Conservation (phyloP, 2,888 invertebrate genomes). For the Apodemia zela region DNA sequence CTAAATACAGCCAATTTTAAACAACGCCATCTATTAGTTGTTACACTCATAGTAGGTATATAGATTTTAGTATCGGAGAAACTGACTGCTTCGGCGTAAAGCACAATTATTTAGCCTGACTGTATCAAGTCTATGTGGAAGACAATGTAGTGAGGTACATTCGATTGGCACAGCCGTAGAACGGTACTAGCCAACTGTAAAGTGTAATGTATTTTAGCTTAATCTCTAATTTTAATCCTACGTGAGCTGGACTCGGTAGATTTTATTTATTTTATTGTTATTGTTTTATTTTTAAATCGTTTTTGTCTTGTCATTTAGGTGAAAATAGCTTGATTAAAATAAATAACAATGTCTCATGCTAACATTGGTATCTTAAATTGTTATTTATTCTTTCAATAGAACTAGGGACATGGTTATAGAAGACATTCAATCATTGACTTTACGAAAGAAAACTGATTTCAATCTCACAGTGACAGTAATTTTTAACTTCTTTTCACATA, state of each 20-base stretch:
- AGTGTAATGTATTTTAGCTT: slow-evolving; percentile 11
- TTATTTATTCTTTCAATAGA: no score
- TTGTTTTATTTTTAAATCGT: not conserved
- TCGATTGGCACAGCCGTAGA: slow-evolving; percentile 35
- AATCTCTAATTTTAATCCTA: slow-evolving; percentile 7
- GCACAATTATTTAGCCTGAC: slow-evolving; percentile 55
- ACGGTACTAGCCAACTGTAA: slow-evolving; percentile 39
- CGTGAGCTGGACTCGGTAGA: slow-evolving; percentile 17
- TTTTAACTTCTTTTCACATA: no score
- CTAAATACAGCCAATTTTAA: not conserved
- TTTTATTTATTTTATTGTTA: slow-evolving; percentile 12
- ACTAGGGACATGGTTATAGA: no score
- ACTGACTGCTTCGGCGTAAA: slow-evolving; percentile 5
- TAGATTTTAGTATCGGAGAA: not conserved
- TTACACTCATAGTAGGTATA: not conserved
- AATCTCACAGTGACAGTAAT: no score
- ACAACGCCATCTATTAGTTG: slow-evolving; percentile 8
- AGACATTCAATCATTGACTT: no score
- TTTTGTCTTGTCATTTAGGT: slow-evolving; percentile 1
- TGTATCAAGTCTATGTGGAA: slow-evolving; percentile 69
- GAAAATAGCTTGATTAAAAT: not conserved
- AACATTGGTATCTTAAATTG: no score
- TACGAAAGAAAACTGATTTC: no score
- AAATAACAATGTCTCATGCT: not conserved
- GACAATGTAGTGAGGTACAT: slow-evolving; percentile 74